Percentiles rank a stretch among this genome's conserved stretches.
Conservation (phyloP, 2,888 invertebrate genomes). For the Machimus atricapillus region DNA sequence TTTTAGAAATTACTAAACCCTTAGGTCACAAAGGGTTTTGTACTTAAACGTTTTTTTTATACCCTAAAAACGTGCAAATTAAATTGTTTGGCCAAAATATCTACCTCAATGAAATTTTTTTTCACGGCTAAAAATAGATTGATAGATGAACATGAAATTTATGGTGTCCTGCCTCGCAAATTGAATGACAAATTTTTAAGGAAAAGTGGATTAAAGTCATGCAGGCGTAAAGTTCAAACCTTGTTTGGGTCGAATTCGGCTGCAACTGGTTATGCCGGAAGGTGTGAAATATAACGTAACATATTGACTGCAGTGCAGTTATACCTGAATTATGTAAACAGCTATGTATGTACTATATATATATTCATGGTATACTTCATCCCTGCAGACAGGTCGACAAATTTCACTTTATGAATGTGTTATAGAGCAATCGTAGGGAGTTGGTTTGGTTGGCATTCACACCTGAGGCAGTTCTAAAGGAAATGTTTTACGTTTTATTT, state of each 20-base stretch:
- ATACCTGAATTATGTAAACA: background rate
- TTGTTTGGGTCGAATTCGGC: background rate
- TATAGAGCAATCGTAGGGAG: background rate
- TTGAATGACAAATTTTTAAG: background rate
- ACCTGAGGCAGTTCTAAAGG: background rate
- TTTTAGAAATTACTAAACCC: background rate
- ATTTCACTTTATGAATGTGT: background rate
- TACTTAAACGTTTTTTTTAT: background rate
- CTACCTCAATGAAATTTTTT: background rate
- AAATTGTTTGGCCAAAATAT: background rate
- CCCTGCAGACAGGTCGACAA: background rate
- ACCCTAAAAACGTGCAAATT: background rate
- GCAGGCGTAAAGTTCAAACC: background rate
- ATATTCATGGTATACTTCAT: background rate
- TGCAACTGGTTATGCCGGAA: background rate
- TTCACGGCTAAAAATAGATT: background rate
- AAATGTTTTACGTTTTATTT: background rate
- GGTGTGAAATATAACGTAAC: background rate
- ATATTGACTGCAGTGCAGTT: background rate
- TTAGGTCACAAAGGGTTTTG: background rate
- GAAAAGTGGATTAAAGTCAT: background rate
- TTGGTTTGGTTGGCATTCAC: background rate
- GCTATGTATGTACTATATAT: background rate
- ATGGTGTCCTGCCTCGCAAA: background rate
- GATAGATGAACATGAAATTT: background rate